A percentile compares a stretch with the other conserved stretches of the same genome.
phyloP scores from a whole-genome alignment of 92 coral and sea anemone species.

The Epizoanthus illoricatus region DNA sequence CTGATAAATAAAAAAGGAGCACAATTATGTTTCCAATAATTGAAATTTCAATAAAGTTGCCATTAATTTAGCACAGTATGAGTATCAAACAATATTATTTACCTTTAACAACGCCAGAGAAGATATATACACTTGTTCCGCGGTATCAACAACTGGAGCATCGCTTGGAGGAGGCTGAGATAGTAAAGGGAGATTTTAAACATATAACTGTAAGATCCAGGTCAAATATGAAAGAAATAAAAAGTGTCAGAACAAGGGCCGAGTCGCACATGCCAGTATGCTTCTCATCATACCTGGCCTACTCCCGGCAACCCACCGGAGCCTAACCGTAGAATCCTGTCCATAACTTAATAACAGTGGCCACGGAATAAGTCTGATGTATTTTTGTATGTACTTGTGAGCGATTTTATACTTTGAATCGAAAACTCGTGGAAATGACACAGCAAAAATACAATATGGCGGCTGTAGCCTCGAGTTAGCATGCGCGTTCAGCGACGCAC shows the following conservation, averaged over 20 bases:
- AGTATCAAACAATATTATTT: background rate
- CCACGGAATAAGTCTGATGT: background rate
- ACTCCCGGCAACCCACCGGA: slow-evolving; percentile 99
- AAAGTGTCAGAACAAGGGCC: background rate
- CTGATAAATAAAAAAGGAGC: too few species aligned
- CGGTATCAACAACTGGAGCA: slow-evolving; percentile 97
- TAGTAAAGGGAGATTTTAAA: slow-evolving; percentile 6
- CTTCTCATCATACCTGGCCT: slow-evolving; percentile 73
- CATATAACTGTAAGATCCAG: background rate
- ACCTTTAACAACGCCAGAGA: slow-evolving; percentile 92
- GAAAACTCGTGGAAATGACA: slow-evolving; percentile 27
- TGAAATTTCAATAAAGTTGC: background rate
- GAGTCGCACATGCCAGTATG: background rate
- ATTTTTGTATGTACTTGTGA: background rate
- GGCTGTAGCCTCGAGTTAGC: background rate
- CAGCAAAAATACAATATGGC: slow-evolving; percentile 34
- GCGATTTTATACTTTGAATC: slow-evolving; percentile 4
- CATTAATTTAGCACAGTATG: background rate
- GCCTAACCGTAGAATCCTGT: slow-evolving; percentile 94
- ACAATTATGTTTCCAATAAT: background rate
- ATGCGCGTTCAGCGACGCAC: slow-evolving; percentile 10
- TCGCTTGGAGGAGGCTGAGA: slow-evolving; percentile 75
- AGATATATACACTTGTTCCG: slow-evolving; percentile 96
- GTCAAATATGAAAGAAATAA: slow-evolving; percentile 5
- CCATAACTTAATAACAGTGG: slow-evolving; percentile 52